Conservation (phyloP, 2,888 invertebrate genomes). For the Leistus spinibarbis region DNA sequence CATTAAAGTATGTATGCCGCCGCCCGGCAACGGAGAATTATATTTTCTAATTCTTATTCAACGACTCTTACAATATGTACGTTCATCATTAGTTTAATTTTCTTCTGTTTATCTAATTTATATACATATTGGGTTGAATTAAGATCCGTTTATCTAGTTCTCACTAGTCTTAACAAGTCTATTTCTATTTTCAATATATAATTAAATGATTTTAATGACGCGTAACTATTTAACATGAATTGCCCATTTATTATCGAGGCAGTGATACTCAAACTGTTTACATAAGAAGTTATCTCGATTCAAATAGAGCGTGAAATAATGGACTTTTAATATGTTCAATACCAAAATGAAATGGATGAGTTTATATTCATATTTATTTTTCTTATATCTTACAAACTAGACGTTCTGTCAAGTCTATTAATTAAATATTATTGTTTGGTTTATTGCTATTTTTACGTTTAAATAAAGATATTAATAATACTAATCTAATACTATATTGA, state of each 20-base stretch:
- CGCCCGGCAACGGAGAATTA: too few relatives aligned
- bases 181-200: slow-evolving; percentile 20
- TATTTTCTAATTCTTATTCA: too few relatives aligned
- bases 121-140: too few relatives aligned
- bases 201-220: slow-evolving; percentile 32
- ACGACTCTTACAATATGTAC: not conserved
- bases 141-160: slow-evolving; percentile 11
- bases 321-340: not conserved
- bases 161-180: slow-evolving; percentile 29
- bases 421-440: too few relatives aligned
- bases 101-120: not conserved
- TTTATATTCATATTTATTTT: not conserved
- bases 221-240: slow-evolving; percentile 30
- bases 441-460: too few relatives aligned
- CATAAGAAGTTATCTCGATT: not conserved
- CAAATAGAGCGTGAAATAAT: not conserved
- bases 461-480: too few relatives aligned
- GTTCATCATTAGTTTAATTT: too few relatives aligned
- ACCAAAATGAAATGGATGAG: not conserved
- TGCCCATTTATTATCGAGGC: slow-evolving; percentile 12
- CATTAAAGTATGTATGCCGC: too few relatives aligned
- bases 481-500: too few relatives aligned
- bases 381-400: not conserved
- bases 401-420: too few relatives aligned
- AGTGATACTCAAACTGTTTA: slow-evolving; percentile 20